Conservation (phyloP, 2,797 vertebrate species). For the Hirundo rustica region DNA sequence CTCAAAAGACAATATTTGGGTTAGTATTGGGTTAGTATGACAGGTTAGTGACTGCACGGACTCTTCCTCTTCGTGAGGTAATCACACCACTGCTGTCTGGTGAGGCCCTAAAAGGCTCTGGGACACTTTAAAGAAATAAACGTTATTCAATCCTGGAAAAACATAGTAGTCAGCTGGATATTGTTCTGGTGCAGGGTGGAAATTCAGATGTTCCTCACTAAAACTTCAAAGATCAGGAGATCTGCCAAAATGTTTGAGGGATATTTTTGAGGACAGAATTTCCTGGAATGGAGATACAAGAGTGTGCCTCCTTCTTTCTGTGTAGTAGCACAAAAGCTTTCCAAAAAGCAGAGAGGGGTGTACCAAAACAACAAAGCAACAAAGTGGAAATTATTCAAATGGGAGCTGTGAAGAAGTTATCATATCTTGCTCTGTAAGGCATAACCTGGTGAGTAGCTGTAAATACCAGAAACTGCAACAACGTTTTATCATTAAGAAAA, state of each 20-base stretch:
- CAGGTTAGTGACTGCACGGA: background rate
- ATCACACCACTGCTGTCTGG: background rate
- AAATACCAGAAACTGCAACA: background rate
- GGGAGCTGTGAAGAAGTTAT: background rate
- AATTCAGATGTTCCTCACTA: background rate
- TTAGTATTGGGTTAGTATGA: background rate
- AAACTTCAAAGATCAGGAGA: background rate
- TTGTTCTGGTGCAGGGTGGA: background rate
- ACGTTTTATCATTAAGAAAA: background rate
- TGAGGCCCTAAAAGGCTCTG: background rate
- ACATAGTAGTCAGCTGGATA: background rate
- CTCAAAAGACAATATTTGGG: background rate
- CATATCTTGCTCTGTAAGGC: background rate
- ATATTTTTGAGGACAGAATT: background rate
- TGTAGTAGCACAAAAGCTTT: background rate
- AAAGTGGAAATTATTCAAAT: background rate
- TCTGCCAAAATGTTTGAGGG: background rate
- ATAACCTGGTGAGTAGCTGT: background rate
- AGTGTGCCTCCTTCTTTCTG: background rate
- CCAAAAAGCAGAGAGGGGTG: background rate
- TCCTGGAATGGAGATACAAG: background rate
- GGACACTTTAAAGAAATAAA: background rate
- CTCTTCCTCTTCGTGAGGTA: rapidly evolving
- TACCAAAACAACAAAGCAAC: background rate
- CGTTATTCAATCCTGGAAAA: background rate